Evolutionary conservation across 23 tunicate genomes (phyloP).

Genomic region (Pegea sp.): DNA sequence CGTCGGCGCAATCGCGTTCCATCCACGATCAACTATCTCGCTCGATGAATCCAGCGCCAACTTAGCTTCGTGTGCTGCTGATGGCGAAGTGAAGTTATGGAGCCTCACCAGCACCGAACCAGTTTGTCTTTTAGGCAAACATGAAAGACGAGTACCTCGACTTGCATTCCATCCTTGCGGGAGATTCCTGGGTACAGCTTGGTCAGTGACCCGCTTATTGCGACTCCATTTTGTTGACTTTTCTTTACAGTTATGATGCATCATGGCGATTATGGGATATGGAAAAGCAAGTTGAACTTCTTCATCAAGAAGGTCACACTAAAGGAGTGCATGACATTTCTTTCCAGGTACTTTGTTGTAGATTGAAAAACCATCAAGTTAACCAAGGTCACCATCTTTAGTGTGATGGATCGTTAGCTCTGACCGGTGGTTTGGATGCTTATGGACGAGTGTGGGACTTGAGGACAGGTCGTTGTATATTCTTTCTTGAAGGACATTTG

Average conservation of each 20-base stretch:
- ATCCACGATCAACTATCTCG: slow-evolving; percentile 64
- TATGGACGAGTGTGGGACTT: slow-evolving; percentile 99
- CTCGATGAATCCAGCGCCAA: slow-evolving; percentile 38
- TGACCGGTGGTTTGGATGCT: slow-evolving; percentile 91
- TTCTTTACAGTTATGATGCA: slow-evolving; percentile 53
- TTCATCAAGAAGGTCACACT: slow-evolving; percentile 98
- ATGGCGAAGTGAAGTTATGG: slow-evolving; percentile 92
- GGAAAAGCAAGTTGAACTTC: slow-evolving; percentile 48
- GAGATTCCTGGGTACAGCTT: slow-evolving; percentile 76
- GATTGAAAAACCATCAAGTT: background rate
- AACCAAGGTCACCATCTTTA: no score
- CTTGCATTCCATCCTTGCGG: slow-evolving; percentile 92
- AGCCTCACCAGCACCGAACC: slow-evolving; percentile 45
- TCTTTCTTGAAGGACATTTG: slow-evolving; percentile 86
- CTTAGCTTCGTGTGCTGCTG: slow-evolving; percentile 77
- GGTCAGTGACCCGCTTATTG: slow-evolving; percentile 29
- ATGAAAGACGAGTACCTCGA: slow-evolving; percentile 62
- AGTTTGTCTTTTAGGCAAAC: slow-evolving; percentile 66
- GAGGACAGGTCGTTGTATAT: slow-evolving; percentile 86
- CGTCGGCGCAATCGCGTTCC: slow-evolving; percentile 61
- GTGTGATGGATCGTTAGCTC: slow-evolving; percentile 77
- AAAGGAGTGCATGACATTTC: slow-evolving; percentile 85
- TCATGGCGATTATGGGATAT: slow-evolving; percentile 99
- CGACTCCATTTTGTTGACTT: no score
- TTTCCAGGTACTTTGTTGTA: slow-evolving; percentile 58